These are phyloP conservation scores for Blennius ocellaris DNA, from an alignment of 2,113 vertebrate genomes.

Conservation along the genomic window DNA sequence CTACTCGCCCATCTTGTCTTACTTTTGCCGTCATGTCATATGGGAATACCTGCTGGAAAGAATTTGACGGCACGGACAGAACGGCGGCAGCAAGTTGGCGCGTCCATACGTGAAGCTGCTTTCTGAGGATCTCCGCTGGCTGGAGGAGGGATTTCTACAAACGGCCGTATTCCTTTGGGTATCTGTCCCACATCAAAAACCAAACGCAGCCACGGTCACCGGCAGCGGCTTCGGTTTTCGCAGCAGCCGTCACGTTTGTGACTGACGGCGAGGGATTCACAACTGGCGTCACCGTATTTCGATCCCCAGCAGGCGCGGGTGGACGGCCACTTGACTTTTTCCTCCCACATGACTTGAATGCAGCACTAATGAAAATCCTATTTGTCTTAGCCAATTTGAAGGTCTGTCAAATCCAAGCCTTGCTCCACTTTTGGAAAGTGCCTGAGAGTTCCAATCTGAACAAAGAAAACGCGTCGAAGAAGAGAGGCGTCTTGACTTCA, in stretches of 20 bases:
- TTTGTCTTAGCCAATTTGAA: conserved; percentile 58
- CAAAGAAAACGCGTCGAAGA: conserved; percentile 53
- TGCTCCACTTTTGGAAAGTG: conserved; percentile 92
- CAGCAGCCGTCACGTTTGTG: not conserved
- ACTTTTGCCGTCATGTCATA: conserved; percentile 63
- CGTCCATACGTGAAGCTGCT: conserved; percentile 21
- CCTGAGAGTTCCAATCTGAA: conserved; percentile 88
- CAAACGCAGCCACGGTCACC: conserved; percentile 19
- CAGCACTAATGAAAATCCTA: conserved; percentile 57
- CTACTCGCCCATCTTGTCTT: conserved; percentile 44
- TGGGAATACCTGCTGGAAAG: conserved; percentile 45
- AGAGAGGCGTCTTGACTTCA: conserved; percentile 57
- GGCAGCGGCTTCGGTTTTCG: not conserved
- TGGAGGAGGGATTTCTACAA: conserved; percentile 32
- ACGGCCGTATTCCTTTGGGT: conserved; percentile 45
- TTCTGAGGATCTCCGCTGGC: conserved; percentile 36
- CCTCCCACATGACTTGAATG: conserved; percentile 74
- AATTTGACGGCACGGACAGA: conserved; percentile 4
- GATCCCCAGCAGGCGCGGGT: not conserved
- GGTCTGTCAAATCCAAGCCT: conserved; percentile 64
- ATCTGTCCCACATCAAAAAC: conserved; percentile 18
- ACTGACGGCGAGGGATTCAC: conserved; percentile 4
- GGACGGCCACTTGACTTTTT: conserved; percentile 4
- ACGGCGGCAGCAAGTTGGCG: conserved; percentile 16
- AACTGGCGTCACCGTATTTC: not conserved